Conservation (phyloP, 2,888 invertebrate genomes). For the Sipunculus nudus region DNA sequence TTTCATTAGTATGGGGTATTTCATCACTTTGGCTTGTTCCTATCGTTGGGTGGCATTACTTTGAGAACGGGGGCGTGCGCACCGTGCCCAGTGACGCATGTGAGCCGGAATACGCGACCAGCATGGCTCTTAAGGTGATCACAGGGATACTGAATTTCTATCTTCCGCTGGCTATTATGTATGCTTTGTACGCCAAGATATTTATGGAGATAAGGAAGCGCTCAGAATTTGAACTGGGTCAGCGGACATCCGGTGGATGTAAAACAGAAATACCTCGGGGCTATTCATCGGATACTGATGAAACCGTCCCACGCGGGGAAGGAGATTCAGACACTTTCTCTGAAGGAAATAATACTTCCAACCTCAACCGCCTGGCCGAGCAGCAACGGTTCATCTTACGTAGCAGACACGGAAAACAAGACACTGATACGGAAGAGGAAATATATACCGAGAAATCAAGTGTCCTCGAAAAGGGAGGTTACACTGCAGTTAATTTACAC, state of each 20-base stretch:
- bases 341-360: too few species aligned
- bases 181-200: slow-evolving; percentile 67
- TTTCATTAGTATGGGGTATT: slow-evolving; percentile 68
- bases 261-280: neutral
- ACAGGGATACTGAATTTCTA: slow-evolving; percentile 70
- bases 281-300: neutral
- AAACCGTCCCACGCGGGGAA: too few species aligned
- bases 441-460: too few species aligned
- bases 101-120: slow-evolving; percentile 69
- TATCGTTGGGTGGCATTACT: slow-evolving; percentile 68
- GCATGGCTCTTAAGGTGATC: slow-evolving; percentile 67
- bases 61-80: slow-evolving; percentile 57
- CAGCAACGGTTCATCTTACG: too few species aligned
- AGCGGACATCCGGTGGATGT: slow-evolving; percentile 45
- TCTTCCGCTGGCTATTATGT: slow-evolving; percentile 69
- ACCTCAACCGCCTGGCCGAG: too few species aligned
- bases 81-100: slow-evolving; percentile 63
- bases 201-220: slow-evolving; percentile 68
- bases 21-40: slow-evolving; percentile 69
- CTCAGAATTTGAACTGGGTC: slow-evolving; percentile 64
- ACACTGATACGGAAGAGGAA: too few species aligned
- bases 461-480: too few species aligned
- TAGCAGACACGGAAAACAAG: too few species aligned
- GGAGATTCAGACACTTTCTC: too few species aligned
- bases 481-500: too few species aligned